Evolutionary conservation across 2,113 vertebrate genomes (phyloP).

Genomic region (Dromiciops gliroides): DNA sequence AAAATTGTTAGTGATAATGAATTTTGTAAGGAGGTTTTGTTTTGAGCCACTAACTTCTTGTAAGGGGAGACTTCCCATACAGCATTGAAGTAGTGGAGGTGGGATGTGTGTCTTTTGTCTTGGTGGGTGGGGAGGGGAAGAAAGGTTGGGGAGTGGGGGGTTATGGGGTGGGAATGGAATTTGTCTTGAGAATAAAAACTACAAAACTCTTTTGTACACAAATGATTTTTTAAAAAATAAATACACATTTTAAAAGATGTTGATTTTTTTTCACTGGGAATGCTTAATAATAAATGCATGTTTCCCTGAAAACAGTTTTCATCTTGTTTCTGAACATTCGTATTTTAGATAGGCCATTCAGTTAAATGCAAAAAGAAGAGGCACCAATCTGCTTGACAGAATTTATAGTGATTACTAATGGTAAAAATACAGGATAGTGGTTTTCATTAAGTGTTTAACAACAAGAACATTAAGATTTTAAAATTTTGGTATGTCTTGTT

Average conservation of each 20-base stretch:
- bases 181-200: conserved; percentile 84
- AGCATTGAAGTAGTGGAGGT: conserved; percentile 66
- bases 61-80: conserved; percentile 67
- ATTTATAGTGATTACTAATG: neutral
- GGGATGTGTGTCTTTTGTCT: neutral
- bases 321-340: conserved; percentile 76
- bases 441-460: conserved; percentile 7
- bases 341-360: conserved; percentile 20
- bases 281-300: conserved; percentile 88
- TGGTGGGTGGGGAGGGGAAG: neutral
- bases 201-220: conserved; percentile 85
- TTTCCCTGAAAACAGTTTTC: conserved; percentile 82
- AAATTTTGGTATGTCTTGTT: neutral
- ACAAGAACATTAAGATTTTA: neutral
- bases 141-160: neutral
- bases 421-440: neutral
- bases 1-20: conserved; percentile 67
- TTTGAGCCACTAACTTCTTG: conserved; percentile 76
- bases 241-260: conserved; percentile 86
- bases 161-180: conserved; percentile 74
- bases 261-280: conserved; percentile 86
- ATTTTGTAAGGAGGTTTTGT: conserved; percentile 69
- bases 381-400: neutral
- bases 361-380: conserved; percentile 24
- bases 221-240: conserved; percentile 86